Evolutionary conservation across 1,140 invertebrate species (phyloP).

Genomic region (Coptotermes formosanus): DNA sequence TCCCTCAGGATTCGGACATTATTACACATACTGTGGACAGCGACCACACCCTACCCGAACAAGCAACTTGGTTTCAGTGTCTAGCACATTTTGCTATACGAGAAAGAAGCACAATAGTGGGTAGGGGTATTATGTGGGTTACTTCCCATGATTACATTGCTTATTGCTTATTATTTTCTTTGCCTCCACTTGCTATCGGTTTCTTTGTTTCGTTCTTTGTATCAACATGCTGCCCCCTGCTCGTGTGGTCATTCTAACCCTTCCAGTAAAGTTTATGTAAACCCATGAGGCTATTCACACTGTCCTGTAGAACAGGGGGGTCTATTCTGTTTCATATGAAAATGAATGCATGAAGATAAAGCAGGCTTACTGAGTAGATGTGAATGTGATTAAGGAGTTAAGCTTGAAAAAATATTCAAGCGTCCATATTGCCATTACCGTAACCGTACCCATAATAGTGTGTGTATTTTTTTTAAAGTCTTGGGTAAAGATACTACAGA

Average conservation of each 20-base stretch:
- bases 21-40: neutral
- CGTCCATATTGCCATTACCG: no score
- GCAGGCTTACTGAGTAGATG: no score
- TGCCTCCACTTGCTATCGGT: neutral
- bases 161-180: conserved; percentile 4
- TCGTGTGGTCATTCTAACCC: neutral
- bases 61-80: neutral
- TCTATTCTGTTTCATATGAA: neutral
- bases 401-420: no score
- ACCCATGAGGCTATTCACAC: neutral
- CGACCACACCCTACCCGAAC: neutral
- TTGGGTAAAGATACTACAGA: no score
- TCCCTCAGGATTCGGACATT: neutral
- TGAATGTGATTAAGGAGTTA: no score
- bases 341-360: neutral
- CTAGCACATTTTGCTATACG: neutral
- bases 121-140: neutral
- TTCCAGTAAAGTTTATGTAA: neutral
- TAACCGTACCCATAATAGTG: no score
- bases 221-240: neutral
- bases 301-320: neutral
- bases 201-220: neutral
- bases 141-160: neutral
- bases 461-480: no score
- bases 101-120: neutral